Conservation (phyloP, 2,888 invertebrate species). For the Prosopocoilus inquinatus region DNA sequence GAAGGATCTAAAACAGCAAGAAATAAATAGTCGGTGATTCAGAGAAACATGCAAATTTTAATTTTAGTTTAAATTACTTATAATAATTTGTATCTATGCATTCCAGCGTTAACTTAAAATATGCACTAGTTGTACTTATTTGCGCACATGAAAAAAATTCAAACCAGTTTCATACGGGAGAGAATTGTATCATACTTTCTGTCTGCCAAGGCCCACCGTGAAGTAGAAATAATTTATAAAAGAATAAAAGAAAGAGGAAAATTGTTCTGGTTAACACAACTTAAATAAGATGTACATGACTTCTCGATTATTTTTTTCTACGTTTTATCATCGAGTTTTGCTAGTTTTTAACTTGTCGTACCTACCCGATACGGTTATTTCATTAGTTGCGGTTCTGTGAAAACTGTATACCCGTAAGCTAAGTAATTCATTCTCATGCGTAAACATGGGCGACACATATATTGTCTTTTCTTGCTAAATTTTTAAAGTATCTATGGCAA, state of each 20-base stretch:
- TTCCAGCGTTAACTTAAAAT: conserved; percentile 11
- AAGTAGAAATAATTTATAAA: conserved; percentile 29
- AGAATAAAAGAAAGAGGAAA: conserved; percentile 34
- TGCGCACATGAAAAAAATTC: conserved; percentile 26
- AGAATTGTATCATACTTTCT: conserved; percentile 34
- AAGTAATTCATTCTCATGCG: too few species aligned
- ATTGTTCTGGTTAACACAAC: conserved; percentile 35
- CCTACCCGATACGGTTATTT: too few species aligned
- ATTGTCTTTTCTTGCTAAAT: too few species aligned
- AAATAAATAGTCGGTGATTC: neutral
- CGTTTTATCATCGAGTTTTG: conserved; percentile 1
- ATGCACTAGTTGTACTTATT: conserved; percentile 12
- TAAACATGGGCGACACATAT: too few species aligned
- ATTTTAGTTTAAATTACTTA: too few species aligned
- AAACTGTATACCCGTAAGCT: too few species aligned
- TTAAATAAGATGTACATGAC: conserved; percentile 17
- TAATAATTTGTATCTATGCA: too few species aligned
- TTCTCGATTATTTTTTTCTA: neutral
- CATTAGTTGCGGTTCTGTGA: too few species aligned
- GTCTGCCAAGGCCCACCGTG: conserved; percentile 36
- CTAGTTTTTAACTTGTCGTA: neutral
- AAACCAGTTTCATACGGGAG: conserved; percentile 35
- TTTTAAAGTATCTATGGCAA: too few species aligned
- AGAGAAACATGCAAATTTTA: neutral
- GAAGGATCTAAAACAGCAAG: neutral